Conservation (phyloP, 1,140 invertebrate genomes). For the Zaprionus inermis region DNA sequence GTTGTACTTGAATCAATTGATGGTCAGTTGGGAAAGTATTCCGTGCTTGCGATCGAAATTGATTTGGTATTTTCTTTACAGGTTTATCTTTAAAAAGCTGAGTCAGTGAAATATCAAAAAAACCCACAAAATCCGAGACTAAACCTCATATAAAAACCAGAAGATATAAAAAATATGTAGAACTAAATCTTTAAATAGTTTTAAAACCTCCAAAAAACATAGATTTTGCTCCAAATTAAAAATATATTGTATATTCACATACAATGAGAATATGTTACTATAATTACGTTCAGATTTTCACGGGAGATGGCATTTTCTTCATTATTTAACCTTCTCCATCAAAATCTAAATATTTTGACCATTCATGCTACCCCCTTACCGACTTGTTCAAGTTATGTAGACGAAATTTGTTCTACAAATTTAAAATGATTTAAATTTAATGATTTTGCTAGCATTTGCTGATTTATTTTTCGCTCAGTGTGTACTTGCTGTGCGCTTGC, state of each 20-base stretch:
- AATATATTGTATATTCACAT: too few species aligned
- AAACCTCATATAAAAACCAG: background rate
- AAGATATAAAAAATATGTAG: background rate
- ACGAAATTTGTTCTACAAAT: too few species aligned
- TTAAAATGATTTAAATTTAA: background rate
- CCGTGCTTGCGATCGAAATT: background rate
- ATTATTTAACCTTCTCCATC: too few species aligned
- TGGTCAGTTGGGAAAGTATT: slow-evolving; percentile 84
- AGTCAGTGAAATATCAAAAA: background rate
- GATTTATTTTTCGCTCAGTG: slow-evolving; percentile 10
- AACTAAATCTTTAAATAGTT: background rate
- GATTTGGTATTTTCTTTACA: slow-evolving; percentile 20
- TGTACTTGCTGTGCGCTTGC: background rate
- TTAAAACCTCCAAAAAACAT: too few species aligned
- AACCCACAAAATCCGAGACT: background rate
- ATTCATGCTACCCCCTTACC: too few species aligned
- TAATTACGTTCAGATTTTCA: too few species aligned
- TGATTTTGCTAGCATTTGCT: background rate
- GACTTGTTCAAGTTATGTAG: background rate
- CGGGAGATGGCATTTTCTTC: too few species aligned
- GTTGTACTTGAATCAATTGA: slow-evolving; percentile 90
- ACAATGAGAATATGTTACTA: background rate
- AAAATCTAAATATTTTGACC: too few species aligned
- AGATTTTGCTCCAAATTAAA: too few species aligned
- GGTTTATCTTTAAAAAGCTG: slow-evolving; percentile 57